Conservation (phyloP, 2,888 invertebrate genomes). For the Eumacrocentrus americanus region DNA sequence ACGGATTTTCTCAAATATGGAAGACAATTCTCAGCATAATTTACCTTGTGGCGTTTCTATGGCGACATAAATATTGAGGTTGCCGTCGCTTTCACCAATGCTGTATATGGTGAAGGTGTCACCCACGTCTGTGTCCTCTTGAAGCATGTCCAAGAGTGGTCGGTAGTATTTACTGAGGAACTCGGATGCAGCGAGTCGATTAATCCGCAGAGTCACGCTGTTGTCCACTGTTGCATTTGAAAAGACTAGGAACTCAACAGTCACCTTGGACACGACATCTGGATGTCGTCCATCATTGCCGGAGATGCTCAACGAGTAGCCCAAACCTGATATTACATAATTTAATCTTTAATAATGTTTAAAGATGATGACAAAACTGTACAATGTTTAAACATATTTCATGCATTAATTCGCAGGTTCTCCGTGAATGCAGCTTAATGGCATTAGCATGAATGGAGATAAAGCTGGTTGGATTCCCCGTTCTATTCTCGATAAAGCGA, state of each 20-base stretch:
- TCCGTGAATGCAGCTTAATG: slow-evolving; percentile 7
- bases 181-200: slow-evolving; percentile 74
- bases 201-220: slow-evolving; percentile 78
- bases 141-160: slow-evolving; percentile 74
- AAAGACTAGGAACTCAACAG: slow-evolving; percentile 81
- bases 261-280: slow-evolving; percentile 86
- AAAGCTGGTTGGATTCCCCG: not conserved
- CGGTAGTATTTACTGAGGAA: slow-evolving; percentile 82
- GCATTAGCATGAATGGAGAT: slow-evolving; percentile 13
- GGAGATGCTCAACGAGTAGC: slow-evolving; percentile 78
- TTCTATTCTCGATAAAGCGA: slow-evolving; percentile 7
- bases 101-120: slow-evolving; percentile 76
- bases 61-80: slow-evolving; percentile 76
- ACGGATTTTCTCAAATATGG: not conserved
- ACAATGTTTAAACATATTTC: not conserved
- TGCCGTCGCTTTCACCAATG: slow-evolving; percentile 70
- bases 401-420: not conserved
- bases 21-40: slow-evolving; percentile 12
- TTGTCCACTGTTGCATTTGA: slow-evolving; percentile 83
- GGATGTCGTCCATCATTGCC: slow-evolving; percentile 90
- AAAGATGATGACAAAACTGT: too few relatives aligned
- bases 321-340: slow-evolving; percentile 62
- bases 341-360: too few relatives aligned
- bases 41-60: slow-evolving; percentile 64
- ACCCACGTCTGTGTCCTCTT: slow-evolving; percentile 69